These are phyloP conservation scores for Pogonomyrmex barbatus DNA, from an alignment of 1,140 invertebrate species.

Conservation along the genomic window DNA sequence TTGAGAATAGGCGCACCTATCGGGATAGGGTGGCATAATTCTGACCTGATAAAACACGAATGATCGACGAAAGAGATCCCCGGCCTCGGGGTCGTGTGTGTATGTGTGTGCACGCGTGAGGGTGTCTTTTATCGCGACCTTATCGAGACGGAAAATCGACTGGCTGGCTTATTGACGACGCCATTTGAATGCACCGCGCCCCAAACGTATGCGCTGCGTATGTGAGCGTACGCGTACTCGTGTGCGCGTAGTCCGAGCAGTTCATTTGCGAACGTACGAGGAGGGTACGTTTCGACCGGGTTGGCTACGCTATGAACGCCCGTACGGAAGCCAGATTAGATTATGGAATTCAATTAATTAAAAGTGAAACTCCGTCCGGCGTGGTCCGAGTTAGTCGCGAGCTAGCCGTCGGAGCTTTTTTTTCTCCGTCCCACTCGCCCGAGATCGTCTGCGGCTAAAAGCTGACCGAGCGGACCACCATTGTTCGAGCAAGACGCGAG, in stretches of 20 bases:
- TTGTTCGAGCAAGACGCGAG: constrained; percentile 22
- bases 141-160: constrained; percentile 73
- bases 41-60: constrained; percentile 76
- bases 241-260: constrained; percentile 6
- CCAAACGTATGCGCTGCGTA: constrained; percentile 13
- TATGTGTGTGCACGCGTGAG: neutral
- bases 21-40: constrained; percentile 73
- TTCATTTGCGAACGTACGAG: constrained; percentile 62
- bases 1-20: constrained; percentile 71
- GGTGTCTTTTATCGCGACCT: constrained; percentile 69
- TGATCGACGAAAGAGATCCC: constrained; percentile 76
- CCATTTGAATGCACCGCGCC: constrained; percentile 65
- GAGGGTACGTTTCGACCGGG: neutral
- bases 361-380: constrained; percentile 46
- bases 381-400: constrained; percentile 45
- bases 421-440: constrained; percentile 1
- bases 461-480: constrained; percentile 4
- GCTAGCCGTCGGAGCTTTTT: constrained; percentile 30
- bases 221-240: neutral
- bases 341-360: constrained; percentile 69
- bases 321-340: constrained; percentile 49
- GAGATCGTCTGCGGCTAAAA: constrained; percentile 52
- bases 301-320: constrained; percentile 18
- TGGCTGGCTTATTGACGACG: constrained; percentile 70
- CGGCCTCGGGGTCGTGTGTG: neutral